Evolutionary conservation across 23 tunicate genomes (phyloP).

Genomic region (Ciona savignyi): DNA sequence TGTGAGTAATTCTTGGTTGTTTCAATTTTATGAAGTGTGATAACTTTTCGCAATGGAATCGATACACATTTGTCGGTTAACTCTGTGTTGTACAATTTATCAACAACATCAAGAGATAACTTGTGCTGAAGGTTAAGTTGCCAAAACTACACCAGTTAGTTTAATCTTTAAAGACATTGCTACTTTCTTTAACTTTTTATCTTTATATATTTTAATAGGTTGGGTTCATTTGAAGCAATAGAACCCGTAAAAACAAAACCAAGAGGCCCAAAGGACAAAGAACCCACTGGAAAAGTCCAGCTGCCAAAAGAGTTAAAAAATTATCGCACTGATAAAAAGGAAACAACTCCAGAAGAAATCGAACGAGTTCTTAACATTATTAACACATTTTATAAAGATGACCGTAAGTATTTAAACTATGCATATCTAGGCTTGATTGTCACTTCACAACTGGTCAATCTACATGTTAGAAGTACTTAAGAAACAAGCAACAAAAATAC

Average conservation of each 20-base stretch:
- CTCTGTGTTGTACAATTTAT: too few species aligned
- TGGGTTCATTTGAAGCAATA: neutral
- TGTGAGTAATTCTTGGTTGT: slow-evolving; percentile 20
- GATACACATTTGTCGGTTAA: too few species aligned
- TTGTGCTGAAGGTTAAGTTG: too few species aligned
- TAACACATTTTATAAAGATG: slow-evolving; percentile 27
- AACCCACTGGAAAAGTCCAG: slow-evolving; percentile 23
- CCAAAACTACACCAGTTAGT: too few species aligned
- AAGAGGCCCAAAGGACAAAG: slow-evolving; percentile 3
- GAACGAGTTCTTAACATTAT: slow-evolving; percentile 58
- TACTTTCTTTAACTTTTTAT: neutral
- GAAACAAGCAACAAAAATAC: too few species aligned
- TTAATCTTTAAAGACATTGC: neutral
- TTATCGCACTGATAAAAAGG: slow-evolving; percentile 48
- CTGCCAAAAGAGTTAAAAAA: slow-evolving; percentile 66
- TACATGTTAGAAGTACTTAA: too few species aligned
- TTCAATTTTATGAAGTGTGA: too few species aligned
- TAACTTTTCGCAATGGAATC: too few species aligned
- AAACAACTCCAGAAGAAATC: slow-evolving; percentile 90
- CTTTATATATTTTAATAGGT: neutral
- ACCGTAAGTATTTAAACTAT: too few species aligned
- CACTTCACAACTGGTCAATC: too few species aligned
- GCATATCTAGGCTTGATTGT: too few species aligned
- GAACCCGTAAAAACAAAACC: slow-evolving; percentile 1
- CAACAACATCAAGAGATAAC: too few species aligned